Conservation (phyloP, 2,113 vertebrate genomes). For the Pionites leucogaster region DNA sequence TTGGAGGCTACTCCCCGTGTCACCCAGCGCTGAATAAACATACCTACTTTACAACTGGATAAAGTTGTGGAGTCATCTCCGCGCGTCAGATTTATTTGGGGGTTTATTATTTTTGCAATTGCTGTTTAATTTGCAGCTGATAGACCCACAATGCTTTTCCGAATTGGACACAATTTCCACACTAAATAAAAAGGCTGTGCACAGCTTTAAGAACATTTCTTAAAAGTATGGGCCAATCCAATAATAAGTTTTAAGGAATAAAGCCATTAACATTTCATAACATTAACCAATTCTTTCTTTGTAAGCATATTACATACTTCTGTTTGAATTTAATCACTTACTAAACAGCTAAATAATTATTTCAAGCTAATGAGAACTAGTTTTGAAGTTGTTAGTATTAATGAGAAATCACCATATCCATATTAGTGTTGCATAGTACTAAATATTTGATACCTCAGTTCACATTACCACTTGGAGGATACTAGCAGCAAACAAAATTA, state of each 20-base stretch:
- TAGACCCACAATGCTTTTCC: neutral
- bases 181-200: neutral
- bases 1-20: too few species aligned
- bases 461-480: conserved; percentile 44
- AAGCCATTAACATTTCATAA: conserved; percentile 64
- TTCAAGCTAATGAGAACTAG: conserved; percentile 71
- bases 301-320: conserved; percentile 58
- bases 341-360: conserved; percentile 74
- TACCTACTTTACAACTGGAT: too few species aligned
- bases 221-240: conserved; percentile 10
- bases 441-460: conserved; percentile 69
- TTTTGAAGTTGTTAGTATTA: conserved; percentile 69
- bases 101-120: conserved; percentile 13
- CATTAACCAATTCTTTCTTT: conserved; percentile 44
- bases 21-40: too few species aligned
- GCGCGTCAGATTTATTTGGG: neutral
- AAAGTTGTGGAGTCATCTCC: too few species aligned
- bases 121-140: conserved; percentile 24
- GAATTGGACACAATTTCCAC: conserved; percentile 16
- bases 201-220: neutral
- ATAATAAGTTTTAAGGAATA: conserved; percentile 59
- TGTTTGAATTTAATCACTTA: conserved; percentile 71
- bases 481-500: conserved; percentile 45
- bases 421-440: conserved; percentile 57
- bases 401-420: conserved; percentile 69